Conservation (phyloP, 2,113 vertebrate genomes). For the Martes martes region DNA sequence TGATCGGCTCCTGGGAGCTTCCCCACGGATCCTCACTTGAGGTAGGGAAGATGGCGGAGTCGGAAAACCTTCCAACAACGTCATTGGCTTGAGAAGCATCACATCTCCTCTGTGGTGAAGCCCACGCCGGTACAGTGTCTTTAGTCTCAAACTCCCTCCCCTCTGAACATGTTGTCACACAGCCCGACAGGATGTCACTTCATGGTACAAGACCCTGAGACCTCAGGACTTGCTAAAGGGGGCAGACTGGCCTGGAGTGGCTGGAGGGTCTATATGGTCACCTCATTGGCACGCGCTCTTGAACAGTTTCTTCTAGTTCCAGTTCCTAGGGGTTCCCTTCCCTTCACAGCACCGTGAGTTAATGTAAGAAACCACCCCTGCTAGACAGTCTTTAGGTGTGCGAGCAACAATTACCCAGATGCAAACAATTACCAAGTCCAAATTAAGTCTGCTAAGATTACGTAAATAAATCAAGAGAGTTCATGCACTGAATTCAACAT, state of each 20-base stretch:
- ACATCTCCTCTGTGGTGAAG: background rate
- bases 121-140: background rate
- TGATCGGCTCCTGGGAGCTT: background rate
- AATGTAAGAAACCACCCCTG: background rate
- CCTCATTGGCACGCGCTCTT: background rate
- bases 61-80: constrained; percentile 14
- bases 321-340: background rate
- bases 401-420: background rate
- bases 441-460: constrained; percentile 10
- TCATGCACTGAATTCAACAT: background rate
- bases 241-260: background rate
- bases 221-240: background rate
- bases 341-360: background rate
- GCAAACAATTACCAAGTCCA: constrained; percentile 13
- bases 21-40: background rate
- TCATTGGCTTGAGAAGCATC: constrained; percentile 2
- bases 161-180: background rate
- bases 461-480: background rate
- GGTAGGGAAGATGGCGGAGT: background rate
- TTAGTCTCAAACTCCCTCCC: background rate
- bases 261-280: rapidly evolving
- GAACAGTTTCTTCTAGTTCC: background rate
- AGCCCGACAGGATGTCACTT: background rate
- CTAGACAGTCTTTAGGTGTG: background rate
- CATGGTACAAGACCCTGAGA: background rate